Conservation (phyloP, 2,797 vertebrate genomes). For the Silurus aristotelis region DNA sequence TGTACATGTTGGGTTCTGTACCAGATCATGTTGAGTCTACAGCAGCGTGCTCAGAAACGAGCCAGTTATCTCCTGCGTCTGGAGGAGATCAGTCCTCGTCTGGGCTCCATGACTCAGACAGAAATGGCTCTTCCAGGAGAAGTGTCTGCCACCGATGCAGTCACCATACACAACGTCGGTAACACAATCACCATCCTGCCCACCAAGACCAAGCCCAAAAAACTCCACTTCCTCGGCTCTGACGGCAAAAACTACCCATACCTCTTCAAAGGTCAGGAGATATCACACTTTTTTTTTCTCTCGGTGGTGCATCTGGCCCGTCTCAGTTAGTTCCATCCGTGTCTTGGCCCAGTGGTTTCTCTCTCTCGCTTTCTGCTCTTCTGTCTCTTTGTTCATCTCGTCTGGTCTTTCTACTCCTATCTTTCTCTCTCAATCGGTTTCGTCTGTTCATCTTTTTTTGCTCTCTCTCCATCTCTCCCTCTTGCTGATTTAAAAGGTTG, state of each 20-base stretch:
- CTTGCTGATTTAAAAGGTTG: too few species aligned
- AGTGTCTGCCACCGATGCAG: constrained; percentile 89
- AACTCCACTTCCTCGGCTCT: constrained; percentile 93
- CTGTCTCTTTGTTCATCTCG: too few species aligned
- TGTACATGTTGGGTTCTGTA: constrained; percentile 5
- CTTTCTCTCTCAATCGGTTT: too few species aligned
- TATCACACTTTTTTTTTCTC: neutral
- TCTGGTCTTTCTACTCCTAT: too few species aligned
- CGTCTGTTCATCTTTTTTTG: too few species aligned
- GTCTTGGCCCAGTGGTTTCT: neutral
- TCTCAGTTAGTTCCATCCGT: too few species aligned
- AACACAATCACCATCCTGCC: constrained; percentile 95
- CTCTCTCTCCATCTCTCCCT: too few species aligned
- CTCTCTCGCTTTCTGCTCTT: neutral
- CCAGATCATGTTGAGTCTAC: constrained; percentile 95
- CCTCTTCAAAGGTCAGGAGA: constrained; percentile 89
- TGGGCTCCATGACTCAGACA: constrained; percentile 88
- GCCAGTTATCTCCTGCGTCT: constrained; percentile 91
- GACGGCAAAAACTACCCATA: constrained; percentile 96
- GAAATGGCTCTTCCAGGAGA: constrained; percentile 96
- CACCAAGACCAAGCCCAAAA: constrained; percentile 98
- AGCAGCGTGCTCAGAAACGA: constrained; percentile 95
- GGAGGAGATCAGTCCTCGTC: constrained; percentile 93
- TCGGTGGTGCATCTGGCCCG: too few species aligned
- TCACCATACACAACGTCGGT: constrained; percentile 94